Conservation (phyloP, 2,797 vertebrate species). For the Pseudomugil tenellus region DNA sequence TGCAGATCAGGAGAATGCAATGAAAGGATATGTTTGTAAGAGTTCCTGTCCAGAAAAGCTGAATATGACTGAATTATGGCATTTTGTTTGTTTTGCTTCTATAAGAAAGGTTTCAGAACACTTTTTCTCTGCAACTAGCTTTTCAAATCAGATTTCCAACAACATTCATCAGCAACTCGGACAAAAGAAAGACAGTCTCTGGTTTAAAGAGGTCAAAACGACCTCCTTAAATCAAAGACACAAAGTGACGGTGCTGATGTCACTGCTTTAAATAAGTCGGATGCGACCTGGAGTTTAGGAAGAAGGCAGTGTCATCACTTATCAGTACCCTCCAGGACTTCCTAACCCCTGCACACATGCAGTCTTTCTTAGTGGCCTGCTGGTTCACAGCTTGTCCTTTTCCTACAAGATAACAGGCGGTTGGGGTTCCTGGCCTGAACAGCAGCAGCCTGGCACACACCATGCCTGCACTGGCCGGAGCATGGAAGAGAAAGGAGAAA, state of each 20-base stretch:
- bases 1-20: too few species aligned
- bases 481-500: conserved; percentile 67
- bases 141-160: too few species aligned
- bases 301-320: conserved; percentile 23
- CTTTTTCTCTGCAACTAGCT: too few species aligned
- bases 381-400: conserved; percentile 41
- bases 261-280: not conserved
- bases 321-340: conserved; percentile 62
- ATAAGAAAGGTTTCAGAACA: too few species aligned
- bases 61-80: too few species aligned
- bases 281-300: not conserved
- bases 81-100: too few species aligned
- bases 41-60: too few species aligned
- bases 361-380: conserved; percentile 8
- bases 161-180: too few species aligned
- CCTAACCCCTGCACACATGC: conserved; percentile 27
- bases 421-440: not conserved
- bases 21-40: too few species aligned
- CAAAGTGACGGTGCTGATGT: not conserved
- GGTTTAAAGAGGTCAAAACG: too few species aligned
- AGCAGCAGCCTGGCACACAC: conserved; percentile 20
- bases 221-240: too few species aligned
- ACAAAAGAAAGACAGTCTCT: too few species aligned
- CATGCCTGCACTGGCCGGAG: conserved; percentile 12
- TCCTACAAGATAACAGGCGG: conserved; percentile 63